These are phyloP conservation scores for Corythoichthys haematopterus DNA, from an alignment of 2,113 vertebrate species.

Conservation along the genomic window DNA sequence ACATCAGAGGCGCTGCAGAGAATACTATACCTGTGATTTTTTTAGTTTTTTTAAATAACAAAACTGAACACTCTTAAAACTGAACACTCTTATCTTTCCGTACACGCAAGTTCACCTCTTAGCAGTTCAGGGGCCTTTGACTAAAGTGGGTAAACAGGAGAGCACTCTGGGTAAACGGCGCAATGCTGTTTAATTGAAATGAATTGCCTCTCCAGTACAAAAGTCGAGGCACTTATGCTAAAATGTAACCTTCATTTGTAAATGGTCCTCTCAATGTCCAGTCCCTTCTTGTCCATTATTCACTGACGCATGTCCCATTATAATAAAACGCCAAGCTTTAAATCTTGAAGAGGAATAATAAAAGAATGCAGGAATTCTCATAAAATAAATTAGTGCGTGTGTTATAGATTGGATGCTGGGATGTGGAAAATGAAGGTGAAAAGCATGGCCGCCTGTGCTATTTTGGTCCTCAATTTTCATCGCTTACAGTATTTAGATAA, in stretches of 20 bases:
- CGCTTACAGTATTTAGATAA: constrained; percentile 5
- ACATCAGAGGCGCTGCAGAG: too few species aligned
- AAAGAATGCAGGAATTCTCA: constrained; percentile 16
- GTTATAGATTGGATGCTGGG: constrained; percentile 56
- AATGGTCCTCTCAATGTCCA: constrained; percentile 19
- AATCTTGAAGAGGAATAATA: constrained; percentile 23
- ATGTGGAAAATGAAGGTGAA: constrained; percentile 63
- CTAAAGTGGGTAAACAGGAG: neutral
- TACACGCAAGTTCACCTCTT: neutral
- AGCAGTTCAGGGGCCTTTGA: neutral
- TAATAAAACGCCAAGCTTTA: constrained; percentile 28
- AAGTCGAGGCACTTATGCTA: neutral
- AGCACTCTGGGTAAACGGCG: neutral
- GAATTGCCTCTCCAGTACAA: neutral
- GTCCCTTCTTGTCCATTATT: constrained; percentile 9
- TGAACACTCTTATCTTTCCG: neutral
- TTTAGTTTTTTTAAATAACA: too few species aligned
- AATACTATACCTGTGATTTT: too few species aligned
- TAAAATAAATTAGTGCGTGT: constrained; percentile 12
- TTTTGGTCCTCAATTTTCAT: constrained; percentile 59
- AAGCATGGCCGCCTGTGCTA: constrained; percentile 55
- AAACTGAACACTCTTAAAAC: too few species aligned
- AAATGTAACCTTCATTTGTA: constrained; percentile 10
- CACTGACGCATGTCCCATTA: constrained; percentile 23
- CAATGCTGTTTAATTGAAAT: neutral